phyloP scores from a whole-genome alignment of 2,888 invertebrate genomes.

The Stegana nigrithorax region DNA sequence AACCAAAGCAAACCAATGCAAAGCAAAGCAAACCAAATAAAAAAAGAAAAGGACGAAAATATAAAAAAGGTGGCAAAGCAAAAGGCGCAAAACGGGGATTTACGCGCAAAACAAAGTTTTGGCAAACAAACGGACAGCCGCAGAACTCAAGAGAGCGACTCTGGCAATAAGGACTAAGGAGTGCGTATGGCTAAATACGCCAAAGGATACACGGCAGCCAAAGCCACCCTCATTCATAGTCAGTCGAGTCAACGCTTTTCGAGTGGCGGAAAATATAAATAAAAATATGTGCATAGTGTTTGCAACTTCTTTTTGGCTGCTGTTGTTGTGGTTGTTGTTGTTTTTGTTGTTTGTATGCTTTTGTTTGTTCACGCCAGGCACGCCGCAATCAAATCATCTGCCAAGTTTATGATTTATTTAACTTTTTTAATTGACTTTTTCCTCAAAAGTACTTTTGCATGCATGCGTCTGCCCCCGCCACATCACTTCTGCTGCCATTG shows the following conservation, averaged over 20 bases:
- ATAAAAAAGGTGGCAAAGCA: constrained; percentile 6
- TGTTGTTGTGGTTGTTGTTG: no score
- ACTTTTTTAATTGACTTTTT: constrained; percentile 69
- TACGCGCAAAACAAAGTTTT: neutral
- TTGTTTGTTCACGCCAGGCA: constrained; percentile 47
- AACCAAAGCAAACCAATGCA: neutral
- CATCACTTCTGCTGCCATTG: neutral
- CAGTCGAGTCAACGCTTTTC: constrained; percentile 3
- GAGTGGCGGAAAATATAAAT: constrained; percentile 16
- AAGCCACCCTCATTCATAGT: constrained; percentile 29
- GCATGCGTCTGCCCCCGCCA: constrained; percentile 43
- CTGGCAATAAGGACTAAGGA: no score
- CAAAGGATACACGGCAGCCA: constrained; percentile 27
- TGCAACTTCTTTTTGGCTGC: no score
- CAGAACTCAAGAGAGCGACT: no score
- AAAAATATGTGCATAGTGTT: neutral
- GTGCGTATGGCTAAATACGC: no score
- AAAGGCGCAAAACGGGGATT: constrained; percentile 7
- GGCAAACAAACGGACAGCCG: constrained; percentile 7
- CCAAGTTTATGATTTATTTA: constrained; percentile 68
- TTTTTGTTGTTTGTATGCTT: no score
- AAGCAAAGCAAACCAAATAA: no score
- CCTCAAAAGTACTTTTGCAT: constrained; percentile 35
- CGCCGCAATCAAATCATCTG: constrained; percentile 64
- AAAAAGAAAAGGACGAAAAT: no score